Evolutionary conservation across 2,888 invertebrate species (phyloP).

Genomic region (Cerastoderma edule): DNA sequence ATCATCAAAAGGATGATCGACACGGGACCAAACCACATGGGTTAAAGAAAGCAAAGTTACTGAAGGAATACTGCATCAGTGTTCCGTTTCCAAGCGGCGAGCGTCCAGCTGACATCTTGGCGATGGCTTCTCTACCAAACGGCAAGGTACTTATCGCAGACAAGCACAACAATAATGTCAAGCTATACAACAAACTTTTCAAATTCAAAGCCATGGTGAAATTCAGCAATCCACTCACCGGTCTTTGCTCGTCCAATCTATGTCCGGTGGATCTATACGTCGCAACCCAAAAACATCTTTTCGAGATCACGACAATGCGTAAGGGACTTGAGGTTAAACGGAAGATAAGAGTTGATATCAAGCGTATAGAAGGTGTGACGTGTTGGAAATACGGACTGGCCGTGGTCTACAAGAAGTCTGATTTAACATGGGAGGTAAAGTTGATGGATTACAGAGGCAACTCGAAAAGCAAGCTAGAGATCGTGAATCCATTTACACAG

Average conservation of each 20-base stretch:
- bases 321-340: conserved; percentile 36
- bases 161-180: conserved; percentile 47
- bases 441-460: conserved; percentile 50
- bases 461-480: conserved; percentile 48
- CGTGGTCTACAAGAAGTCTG: conserved; percentile 35
- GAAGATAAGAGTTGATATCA: conserved; percentile 51
- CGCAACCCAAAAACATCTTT: conserved; percentile 45
- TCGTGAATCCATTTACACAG: conserved; percentile 43
- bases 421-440: conserved; percentile 48
- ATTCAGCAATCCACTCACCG: conserved; percentile 43
- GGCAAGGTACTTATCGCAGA: conserved; percentile 39
- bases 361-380: conserved; percentile 49
- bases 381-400: conserved; percentile 51
- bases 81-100: conserved; percentile 48
- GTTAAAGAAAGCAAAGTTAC: conserved; percentile 25
- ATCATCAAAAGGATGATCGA: not conserved
- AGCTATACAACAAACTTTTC: conserved; percentile 37
- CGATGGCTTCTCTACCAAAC: conserved; percentile 31
- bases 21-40: not conserved
- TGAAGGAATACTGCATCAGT: conserved; percentile 35
- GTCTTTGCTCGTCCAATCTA: conserved; percentile 41
- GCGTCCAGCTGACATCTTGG: conserved; percentile 28
- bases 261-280: conserved; percentile 45
- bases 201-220: conserved; percentile 40
- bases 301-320: conserved; percentile 35